Evolutionary conservation across 2,113 vertebrate genomes (phyloP).

Genomic region (Romanogobio albipinnatus): DNA sequence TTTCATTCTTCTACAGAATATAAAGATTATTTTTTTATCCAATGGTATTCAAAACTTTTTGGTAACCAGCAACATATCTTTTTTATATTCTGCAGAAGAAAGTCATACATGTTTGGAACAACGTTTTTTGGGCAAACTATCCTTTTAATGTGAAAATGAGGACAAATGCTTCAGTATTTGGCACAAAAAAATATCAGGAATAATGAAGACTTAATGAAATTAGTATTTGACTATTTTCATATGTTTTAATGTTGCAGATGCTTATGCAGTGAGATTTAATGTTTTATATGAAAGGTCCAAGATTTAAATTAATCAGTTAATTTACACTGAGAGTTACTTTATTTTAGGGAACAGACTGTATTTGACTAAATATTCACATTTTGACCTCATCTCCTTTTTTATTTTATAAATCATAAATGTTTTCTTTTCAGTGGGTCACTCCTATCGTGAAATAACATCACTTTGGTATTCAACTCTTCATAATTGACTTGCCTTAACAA

Average conservation of each 20-base stretch:
- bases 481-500: background rate
- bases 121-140: too few relatives aligned
- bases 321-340: background rate
- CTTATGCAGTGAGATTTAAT: background rate
- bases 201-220: too few relatives aligned
- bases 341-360: background rate
- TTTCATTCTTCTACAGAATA: background rate
- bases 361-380: background rate
- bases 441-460: background rate
- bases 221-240: background rate
- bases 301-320: background rate
- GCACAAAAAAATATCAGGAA: too few relatives aligned
- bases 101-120: too few relatives aligned
- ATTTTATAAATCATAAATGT: background rate
- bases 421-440: background rate
- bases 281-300: background rate
- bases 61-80: too few relatives aligned
- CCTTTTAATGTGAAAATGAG: too few relatives aligned
- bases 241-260: background rate
- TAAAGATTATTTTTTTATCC: background rate
- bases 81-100: too few relatives aligned
- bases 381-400: background rate
- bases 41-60: too few relatives aligned
- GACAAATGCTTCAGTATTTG: too few relatives aligned
- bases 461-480: background rate